Evolutionary conservation across 2,113 vertebrate genomes (phyloP).

Genomic region (Uropsilus gracilis): DNA sequence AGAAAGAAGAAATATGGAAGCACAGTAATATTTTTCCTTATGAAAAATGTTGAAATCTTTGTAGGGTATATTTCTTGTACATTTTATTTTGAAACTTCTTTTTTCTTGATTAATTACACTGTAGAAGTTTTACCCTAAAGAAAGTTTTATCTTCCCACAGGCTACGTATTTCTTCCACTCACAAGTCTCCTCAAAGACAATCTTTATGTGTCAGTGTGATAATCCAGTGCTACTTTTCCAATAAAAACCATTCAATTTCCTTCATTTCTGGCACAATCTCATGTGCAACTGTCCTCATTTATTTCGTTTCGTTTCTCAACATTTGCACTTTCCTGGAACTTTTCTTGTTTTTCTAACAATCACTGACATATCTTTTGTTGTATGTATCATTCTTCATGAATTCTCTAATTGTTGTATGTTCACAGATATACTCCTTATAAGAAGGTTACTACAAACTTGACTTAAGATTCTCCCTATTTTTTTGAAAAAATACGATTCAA

Average conservation of each 20-base stretch:
- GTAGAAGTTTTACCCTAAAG: background rate
- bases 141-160: background rate
- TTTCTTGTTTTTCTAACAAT: background rate
- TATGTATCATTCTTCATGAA: background rate
- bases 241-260: background rate
- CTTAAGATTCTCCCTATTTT: background rate
- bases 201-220: background rate
- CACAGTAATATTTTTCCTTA: background rate
- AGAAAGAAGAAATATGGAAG: slow-evolving; percentile 12
- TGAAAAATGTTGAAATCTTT: slow-evolving; percentile 47
- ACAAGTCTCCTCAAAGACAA: background rate
- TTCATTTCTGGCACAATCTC: background rate
- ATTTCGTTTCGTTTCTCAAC: background rate
- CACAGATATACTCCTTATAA: background rate
- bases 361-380: background rate
- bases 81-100: slow-evolving; percentile 32
- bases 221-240: background rate
- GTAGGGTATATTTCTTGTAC: background rate
- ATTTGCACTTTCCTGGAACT: background rate
- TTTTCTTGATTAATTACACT: slow-evolving; percentile 17
- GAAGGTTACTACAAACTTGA: background rate
- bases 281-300: background rate
- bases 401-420: background rate
- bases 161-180: background rate
- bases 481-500: background rate